Base-by-base conservation (phyloP, 2,888 invertebrate species). In the Theodoxus fluviatilis region DNA sequence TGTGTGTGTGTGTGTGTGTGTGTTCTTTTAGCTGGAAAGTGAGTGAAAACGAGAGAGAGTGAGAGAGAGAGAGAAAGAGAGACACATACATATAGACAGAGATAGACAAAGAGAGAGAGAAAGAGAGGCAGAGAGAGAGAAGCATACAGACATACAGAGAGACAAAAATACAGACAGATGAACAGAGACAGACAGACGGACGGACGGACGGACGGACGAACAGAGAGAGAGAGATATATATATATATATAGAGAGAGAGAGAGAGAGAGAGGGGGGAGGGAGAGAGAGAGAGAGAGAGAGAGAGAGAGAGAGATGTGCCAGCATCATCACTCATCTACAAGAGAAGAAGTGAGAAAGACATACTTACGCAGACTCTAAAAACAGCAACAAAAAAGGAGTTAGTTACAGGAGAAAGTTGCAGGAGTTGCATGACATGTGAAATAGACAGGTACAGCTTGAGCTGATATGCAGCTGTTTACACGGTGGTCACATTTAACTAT, bases 71-170 rank as follows among this genome's bases (percentile, higher is more conserved):
- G 2, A 57, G 57, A 57, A 15, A 57, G 12, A 57, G 4, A 59
- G 4, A 59, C 6, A 59, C 18, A 59, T 15, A 59, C 18, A 59
- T 15, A 59, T 15, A 33, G 59, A 59, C 18, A 33, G 33, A 57
- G 57, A 25, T 28, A 57, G 57, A 57, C 12, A 57, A 33, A 57
- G 12, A 15, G 25, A 22, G 57, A 22, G 57, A 57, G 57, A 22
- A 33, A 57, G 57, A 25, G 57, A 57, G 57, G 31, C 7, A 57
- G 57, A 57, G 57, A 22, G 57, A 18, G 25, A 25, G 25, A 33
- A 59, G 59, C n/a, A n/a, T n/a, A 59, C 33, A 59, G 59, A 59
- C 33, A 33, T 33, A 33, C n/a, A 59, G 59, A 59, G 59, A 59
- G 33, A 31, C 33, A 59, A 35, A 57, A 35, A 59, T 31, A 59